Conservation (phyloP, 2,797 vertebrate genomes). For the Microcaecilia unicolor region DNA sequence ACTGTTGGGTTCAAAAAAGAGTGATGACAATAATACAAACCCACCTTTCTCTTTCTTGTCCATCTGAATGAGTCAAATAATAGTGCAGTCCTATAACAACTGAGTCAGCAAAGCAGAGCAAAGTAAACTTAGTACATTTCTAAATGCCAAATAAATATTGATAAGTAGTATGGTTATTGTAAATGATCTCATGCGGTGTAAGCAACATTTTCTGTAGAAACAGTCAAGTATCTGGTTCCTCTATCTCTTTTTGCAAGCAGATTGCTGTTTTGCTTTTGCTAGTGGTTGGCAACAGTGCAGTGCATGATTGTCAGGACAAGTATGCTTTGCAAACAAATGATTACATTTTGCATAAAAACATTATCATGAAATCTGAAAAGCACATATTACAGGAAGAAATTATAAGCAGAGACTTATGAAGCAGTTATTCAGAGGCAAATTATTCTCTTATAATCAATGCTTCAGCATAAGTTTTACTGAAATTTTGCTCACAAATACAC, state of each 20-base stretch:
- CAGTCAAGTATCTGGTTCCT: conserved; percentile 11
- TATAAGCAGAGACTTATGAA: conserved; percentile 40
- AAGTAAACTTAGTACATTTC: no score
- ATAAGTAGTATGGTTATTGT: neutral
- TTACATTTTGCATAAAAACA: conserved; percentile 36
- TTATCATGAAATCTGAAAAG: conserved; percentile 40
- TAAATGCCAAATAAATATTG: no score
- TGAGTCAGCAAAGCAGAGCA: no score
- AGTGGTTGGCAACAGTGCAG: conserved; percentile 16
- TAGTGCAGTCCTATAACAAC: no score
- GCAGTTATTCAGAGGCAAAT: conserved; percentile 32
- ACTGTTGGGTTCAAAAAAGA: no score
- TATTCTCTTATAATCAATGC: conserved; percentile 33
- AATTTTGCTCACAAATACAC: conserved; percentile 83
- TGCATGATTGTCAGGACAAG: conserved; percentile 43
- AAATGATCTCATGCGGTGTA: neutral
- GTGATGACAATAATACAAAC: no score
- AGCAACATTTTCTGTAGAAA: conserved; percentile 8
- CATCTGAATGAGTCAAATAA: no score
- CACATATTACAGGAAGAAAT: conserved; percentile 34
- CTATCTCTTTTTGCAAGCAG: conserved; percentile 21
- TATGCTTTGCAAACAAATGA: conserved; percentile 39
- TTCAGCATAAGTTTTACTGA: conserved; percentile 51
- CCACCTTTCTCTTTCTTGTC: no score
- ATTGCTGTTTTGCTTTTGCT: conserved; percentile 25